Conservation (phyloP, 1,140 invertebrate species). For the Ceratina australensis region DNA sequence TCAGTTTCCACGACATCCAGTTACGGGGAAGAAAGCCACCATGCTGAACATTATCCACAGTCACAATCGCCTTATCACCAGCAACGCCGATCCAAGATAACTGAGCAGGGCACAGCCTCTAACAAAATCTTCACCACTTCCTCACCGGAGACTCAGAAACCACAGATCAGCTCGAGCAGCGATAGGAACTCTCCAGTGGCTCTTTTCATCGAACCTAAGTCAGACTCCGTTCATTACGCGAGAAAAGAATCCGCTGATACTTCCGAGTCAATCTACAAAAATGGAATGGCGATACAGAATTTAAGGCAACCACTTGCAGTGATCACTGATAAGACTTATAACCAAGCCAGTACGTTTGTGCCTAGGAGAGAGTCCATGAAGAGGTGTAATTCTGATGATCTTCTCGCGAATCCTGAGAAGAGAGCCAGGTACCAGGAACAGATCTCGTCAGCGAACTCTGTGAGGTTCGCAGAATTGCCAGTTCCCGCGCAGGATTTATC, state of each 20-base stretch:
- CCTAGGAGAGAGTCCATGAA: constrained; percentile 65
- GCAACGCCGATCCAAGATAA: constrained; percentile 76
- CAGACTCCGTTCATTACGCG: constrained; percentile 28
- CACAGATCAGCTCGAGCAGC: constrained; percentile 82
- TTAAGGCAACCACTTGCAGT: constrained; percentile 73
- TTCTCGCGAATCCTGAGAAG: constrained; percentile 74
- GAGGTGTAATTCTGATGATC: constrained; percentile 70
- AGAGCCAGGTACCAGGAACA: constrained; percentile 70
- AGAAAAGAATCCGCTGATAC: constrained; percentile 50
- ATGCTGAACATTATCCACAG: constrained; percentile 66
- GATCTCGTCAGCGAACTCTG: constrained; percentile 57
- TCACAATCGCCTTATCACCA: constrained; percentile 73
- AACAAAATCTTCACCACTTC: constrained; percentile 78
- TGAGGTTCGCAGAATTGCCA: constrained; percentile 59
- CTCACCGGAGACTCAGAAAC: constrained; percentile 82
- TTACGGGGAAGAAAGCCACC: constrained; percentile 77
- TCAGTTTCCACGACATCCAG: constrained; percentile 85
- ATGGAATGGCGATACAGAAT: constrained; percentile 40
- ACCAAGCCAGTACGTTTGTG: constrained; percentile 48
- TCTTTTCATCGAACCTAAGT: constrained; percentile 70
- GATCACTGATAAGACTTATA: constrained; percentile 76
- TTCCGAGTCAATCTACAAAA: constrained; percentile 26
- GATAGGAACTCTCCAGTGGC: constrained; percentile 79
- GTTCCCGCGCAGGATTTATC: constrained; percentile 64
- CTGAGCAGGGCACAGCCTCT: constrained; percentile 77